Conservation (phyloP, 2,797 vertebrate genomes). For the Platyrinchus mystaceus region DNA sequence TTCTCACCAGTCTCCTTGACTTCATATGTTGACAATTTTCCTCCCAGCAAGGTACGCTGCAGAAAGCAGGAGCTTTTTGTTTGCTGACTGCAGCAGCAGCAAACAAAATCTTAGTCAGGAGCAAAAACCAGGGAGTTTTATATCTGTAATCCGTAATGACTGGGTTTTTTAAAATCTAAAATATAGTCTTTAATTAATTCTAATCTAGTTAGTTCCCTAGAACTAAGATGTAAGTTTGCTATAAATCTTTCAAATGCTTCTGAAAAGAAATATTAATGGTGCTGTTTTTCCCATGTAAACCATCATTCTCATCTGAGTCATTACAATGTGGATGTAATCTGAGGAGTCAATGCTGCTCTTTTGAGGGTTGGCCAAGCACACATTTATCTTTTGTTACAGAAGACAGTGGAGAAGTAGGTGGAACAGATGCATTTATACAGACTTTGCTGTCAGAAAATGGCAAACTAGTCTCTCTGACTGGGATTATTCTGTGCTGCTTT, state of each 20-base stretch:
- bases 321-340: neutral
- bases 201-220: neutral
- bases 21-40: neutral
- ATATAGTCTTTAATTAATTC: neutral
- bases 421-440: neutral
- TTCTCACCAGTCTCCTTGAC: neutral
- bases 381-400: neutral
- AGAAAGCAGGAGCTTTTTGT: neutral
- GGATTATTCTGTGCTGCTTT: neutral
- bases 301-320: neutral
- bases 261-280: neutral
- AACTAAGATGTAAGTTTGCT: neutral
- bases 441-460: neutral
- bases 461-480: neutral
- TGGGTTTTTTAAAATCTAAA: neutral
- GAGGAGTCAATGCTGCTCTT: neutral
- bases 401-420: neutral
- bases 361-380: neutral
- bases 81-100: conserved; percentile 2
- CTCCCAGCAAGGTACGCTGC: neutral
- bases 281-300: neutral
- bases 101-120: neutral
- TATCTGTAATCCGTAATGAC: neutral
- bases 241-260: neutral
- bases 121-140: neutral